phyloP scores from a whole-genome alignment of 2,888 invertebrate species.

The Lasioglossum vierecki region DNA sequence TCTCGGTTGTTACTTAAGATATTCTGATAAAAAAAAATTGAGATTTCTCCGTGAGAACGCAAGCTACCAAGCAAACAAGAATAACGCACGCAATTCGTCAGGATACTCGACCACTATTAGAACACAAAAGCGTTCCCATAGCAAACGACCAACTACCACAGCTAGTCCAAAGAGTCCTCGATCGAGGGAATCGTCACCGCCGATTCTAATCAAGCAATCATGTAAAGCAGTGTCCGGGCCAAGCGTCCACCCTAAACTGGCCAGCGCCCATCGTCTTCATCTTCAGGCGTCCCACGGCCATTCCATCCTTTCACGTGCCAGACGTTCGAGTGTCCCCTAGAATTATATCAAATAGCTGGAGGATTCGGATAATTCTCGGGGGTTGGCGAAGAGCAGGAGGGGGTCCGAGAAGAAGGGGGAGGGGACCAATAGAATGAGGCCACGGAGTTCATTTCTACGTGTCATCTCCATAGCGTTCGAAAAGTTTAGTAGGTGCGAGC shows the following conservation, averaged over 20 bases:
- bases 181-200: background rate
- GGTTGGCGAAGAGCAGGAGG: background rate
- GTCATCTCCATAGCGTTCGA: conserved; percentile 55
- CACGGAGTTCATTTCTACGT: conserved; percentile 35
- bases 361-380: conserved; percentile 33
- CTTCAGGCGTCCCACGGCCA: background rate
- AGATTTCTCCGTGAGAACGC: background rate
- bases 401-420: background rate
- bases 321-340: conserved; percentile 28
- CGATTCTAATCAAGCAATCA: background rate
- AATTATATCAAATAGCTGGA: conserved; percentile 22
- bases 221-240: background rate
- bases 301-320: background rate
- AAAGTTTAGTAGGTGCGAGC: conserved; percentile 52
- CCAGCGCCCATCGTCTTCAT: background rate
- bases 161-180: conserved; percentile 6
- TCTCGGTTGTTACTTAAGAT: too few species aligned
- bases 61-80: background rate
- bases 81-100: background rate
- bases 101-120: background rate
- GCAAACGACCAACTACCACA: background rate
- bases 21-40: too few species aligned
- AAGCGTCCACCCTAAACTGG: background rate
- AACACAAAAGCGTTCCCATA: background rate
- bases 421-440: background rate